Base-by-base conservation (phyloP, 2,113 vertebrate genomes). In the Grus americana region DNA sequence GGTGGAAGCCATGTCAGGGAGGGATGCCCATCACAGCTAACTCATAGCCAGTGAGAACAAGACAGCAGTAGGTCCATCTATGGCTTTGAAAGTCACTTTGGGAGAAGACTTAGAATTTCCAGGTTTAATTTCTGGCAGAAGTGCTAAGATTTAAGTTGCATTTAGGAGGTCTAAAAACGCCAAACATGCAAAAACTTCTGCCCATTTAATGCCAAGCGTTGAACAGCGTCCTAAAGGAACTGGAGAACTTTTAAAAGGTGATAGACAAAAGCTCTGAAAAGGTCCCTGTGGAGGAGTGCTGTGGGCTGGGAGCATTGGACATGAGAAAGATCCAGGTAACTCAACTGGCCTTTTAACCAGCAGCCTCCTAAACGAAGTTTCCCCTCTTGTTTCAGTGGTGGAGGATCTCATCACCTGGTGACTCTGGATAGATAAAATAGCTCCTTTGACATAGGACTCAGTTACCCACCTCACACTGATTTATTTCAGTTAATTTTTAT, bases 311-410 rank as follows among this genome's bases (percentile, higher is more conserved):
- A 84, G 63, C 46, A 32, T 1, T n/a, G 65, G n/a, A 15, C 19
- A 36, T 0, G 0, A 30, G 58, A 30, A 27, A 47, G 74, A 44
- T 27, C 16, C 52, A 81, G 61, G n/a, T 22, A 79, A 79, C 6
- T 6, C 49, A 75, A 34, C 14, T 5, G 26, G 12, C 21, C 38
- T 65, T 72, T 61, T 36, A 75, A 36, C 18, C 66, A 93, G 61
- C 74, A 93, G 70, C 47, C 6, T 63, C 75, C 46, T 24, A 65
- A 65, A n/a, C 1, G 58, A 79, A 80, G 34, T 11, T 68, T 12
- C 38, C 26, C 42, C 34, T 63, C 66, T 52, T 5, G 8, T 79
- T 72, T 54, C 57, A 30, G 0, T 2, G 34, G 19, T 0, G 47
- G 34, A 79, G 23, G 40, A 30, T 61, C 63, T 74, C 23, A 24